Evolutionary conservation across 64 coral and sea anemone genomes (phyloP).

Genomic region (Porites lutea): DNA sequence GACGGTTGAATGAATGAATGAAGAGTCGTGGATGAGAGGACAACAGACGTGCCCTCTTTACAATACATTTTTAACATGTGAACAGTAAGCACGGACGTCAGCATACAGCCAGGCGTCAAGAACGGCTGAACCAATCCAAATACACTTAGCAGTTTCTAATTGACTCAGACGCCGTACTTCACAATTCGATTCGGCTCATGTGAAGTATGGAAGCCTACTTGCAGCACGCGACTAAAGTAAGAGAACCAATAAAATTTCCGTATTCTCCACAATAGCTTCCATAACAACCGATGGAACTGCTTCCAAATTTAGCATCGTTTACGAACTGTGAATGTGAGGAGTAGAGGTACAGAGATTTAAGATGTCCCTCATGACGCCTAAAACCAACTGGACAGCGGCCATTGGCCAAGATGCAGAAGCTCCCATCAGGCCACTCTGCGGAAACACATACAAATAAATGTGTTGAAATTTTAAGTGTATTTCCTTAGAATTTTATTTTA

Average conservation of each 20-base stretch:
- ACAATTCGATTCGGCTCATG: no score
- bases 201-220: slow-evolving; percentile 36
- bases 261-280: slow-evolving; percentile 77
- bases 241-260: slow-evolving; percentile 77
- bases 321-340: slow-evolving; percentile 37
- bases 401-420: slow-evolving; percentile 84
- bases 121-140: no score
- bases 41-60: no score
- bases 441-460: background rate
- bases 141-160: no score
- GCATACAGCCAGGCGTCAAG: no score
- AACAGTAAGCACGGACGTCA: no score
- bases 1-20: no score
- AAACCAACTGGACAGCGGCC: slow-evolving; percentile 72
- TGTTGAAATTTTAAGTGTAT: background rate
- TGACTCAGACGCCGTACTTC: no score
- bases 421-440: slow-evolving; percentile 73
- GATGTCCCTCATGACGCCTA: slow-evolving; percentile 63
- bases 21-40: no score
- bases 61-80: no score
- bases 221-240: slow-evolving; percentile 89
- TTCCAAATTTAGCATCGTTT: slow-evolving; percentile 67
- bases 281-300: slow-evolving; percentile 91
- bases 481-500: no score
- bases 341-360: slow-evolving; percentile 77